Evolutionary conservation across 2,113 vertebrate species (phyloP).

Genomic region (Girardinichthys multiradiatus): DNA sequence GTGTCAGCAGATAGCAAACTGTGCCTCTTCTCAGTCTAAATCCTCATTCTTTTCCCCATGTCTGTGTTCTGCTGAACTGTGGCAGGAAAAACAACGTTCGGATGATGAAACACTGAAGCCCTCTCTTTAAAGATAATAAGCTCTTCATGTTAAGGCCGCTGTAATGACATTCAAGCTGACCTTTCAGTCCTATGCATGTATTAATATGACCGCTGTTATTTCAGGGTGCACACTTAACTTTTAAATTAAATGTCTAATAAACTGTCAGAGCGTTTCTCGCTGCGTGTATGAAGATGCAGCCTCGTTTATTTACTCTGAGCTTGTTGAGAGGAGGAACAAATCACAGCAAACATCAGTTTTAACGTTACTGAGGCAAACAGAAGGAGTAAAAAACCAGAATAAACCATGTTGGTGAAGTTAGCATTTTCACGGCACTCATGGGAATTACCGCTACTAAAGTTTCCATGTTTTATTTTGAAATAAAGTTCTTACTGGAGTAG

Average conservation of each 20-base stretch:
- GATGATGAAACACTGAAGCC: neutral
- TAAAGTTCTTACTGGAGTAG: neutral
- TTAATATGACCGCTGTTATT: slow-evolving; percentile 24
- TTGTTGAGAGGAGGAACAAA: neutral
- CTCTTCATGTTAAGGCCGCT: neutral
- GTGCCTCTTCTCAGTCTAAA: neutral
- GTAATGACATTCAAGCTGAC: slow-evolving; percentile 36
- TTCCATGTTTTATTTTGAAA: neutral
- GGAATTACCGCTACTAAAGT: neutral
- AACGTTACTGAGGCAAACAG: neutral
- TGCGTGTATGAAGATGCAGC: neutral
- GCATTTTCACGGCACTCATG: neutral
- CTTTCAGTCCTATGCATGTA: slow-evolving; percentile 10
- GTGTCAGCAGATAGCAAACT: neutral
- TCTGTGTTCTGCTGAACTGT: neutral
- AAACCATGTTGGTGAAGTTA: neutral
- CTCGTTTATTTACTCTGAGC: neutral
- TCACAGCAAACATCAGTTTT: neutral
- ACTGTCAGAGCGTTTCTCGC: neutral
- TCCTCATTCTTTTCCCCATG: neutral
- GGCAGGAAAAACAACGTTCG: neutral
- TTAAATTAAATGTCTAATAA: slow-evolving; percentile 4
- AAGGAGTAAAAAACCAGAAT: neutral
- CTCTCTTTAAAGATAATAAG: slow-evolving; percentile 3
- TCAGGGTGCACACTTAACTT: slow-evolving; percentile 16